phyloP scores from a whole-genome alignment of 2,888 invertebrate genomes.

The Apotomis capreana region DNA sequence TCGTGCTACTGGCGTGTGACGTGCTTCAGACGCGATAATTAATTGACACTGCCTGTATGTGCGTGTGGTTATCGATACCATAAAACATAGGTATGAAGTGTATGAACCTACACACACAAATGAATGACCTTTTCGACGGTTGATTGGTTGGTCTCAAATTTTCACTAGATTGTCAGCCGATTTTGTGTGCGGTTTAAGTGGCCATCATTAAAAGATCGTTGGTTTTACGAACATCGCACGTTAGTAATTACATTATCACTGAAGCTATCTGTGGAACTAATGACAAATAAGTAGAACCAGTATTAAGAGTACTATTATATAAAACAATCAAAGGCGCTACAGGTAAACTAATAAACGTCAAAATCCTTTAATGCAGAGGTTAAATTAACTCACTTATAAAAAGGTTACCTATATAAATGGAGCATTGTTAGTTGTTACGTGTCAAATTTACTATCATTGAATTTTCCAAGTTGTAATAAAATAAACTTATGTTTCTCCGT shows the following conservation, averaged over 20 bases:
- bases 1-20: conserved; percentile 50
- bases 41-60: conserved; percentile 62
- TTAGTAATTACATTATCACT: too few relatives aligned
- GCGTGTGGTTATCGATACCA: conserved; percentile 63
- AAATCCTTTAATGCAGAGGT: neutral
- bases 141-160: too few relatives aligned
- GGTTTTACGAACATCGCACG: too few relatives aligned
- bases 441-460: neutral
- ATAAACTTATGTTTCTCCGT: neutral
- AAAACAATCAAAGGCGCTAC: neutral
- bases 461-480: neutral
- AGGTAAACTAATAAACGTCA: neutral
- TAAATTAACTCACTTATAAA: too few relatives aligned
- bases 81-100: too few relatives aligned
- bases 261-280: too few relatives aligned
- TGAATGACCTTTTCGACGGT: too few relatives aligned
- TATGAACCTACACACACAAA: too few relatives aligned
- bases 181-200: too few relatives aligned
- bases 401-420: neutral
- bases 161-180: too few relatives aligned
- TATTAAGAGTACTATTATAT: neutral
- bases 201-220: too few relatives aligned
- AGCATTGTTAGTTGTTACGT: neutral
- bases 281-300: too few relatives aligned
- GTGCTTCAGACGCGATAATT: conserved; percentile 59